Base-by-base conservation (phyloP, 1,140 invertebrate species). In the Atta cephalotes region DNA sequence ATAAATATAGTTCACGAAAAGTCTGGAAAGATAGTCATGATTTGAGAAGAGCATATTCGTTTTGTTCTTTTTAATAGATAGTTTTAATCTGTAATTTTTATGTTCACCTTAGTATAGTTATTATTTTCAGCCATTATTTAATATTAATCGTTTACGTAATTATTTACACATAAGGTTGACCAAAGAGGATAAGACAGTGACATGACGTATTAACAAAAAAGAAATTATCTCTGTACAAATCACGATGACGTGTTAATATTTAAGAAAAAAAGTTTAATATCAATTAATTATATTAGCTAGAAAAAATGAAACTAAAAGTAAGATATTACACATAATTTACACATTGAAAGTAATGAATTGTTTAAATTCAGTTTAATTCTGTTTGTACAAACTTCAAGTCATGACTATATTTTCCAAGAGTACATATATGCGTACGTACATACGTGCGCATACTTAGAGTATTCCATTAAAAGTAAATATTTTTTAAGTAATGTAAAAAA, bases 21-120 rank as follows among this genome's bases (percentile, higher is more conserved):
- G 16, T 84, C 58, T 76, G 25, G 21, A 58, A 82, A 74, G 70
- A 31, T 65, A 62, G 70, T 84, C 70, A 84, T 63, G 18, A 84
- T 74, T 84, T 76, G 56, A 51, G 18, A 78, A 72, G 39, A 35
- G 31, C 4, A 71, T 14, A 21, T 35, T 79, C 3, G 1, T 78
- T 66, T 68, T 14, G 31, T 56, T 45, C 0, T 68, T 68, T 68
- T 28, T 35, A n/a, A 53, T 72, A 1, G 9, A 2, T 39, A 39
- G 39, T 39, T 39, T 21, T 70, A 49, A 25, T 49, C 39, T 45
- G 9, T 45, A 45, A 10, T 78, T 7, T 60, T 62, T 18, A 5
- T 49, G 58, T 16, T 28, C 3, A 6, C n/a, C 14, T 72, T 25
- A 68, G 3, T 60, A 68, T 71, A 56, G 1, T 56, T 80, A 18